Evolutionary conservation across 2,888 invertebrate genomes (phyloP).

Genomic region (Drepanosiphum platanoidis): DNA sequence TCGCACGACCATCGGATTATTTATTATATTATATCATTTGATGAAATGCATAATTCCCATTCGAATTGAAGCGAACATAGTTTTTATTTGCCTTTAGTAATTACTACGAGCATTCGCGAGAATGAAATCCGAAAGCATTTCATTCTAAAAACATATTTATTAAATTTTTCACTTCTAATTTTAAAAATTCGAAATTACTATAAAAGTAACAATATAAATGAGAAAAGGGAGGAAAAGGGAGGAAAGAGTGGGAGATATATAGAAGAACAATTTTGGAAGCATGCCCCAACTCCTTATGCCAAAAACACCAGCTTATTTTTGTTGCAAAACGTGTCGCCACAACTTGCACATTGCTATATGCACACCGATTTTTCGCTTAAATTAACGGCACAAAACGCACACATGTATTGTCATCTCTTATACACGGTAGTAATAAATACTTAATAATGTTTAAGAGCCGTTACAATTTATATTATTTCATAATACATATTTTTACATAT

Average conservation of each 20-base stretch:
- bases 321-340: conserved; percentile 47
- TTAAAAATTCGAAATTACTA: background rate
- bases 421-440: background rate
- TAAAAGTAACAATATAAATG: conserved; percentile 12
- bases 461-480: background rate
- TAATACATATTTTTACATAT: background rate
- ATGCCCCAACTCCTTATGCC: conserved; percentile 40
- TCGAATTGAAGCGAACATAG: background rate
- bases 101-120: too few species aligned
- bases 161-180: background rate
- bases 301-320: conserved; percentile 57
- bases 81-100: too few species aligned
- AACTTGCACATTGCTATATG: conserved; percentile 20
- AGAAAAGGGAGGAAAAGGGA: background rate
- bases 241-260: background rate
- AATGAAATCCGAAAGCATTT: background rate
- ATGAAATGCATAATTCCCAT: background rate
- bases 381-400: conserved; percentile 6
- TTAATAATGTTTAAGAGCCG: background rate
- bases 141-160: background rate
- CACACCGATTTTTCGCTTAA: conserved; percentile 8
- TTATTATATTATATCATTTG: background rate
- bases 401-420: background rate
- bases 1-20: too few species aligned
- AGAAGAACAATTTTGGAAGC: conserved; percentile 37